Base-by-base conservation (phyloP, 1,140 invertebrate genomes). In the Danaus plexippus region DNA sequence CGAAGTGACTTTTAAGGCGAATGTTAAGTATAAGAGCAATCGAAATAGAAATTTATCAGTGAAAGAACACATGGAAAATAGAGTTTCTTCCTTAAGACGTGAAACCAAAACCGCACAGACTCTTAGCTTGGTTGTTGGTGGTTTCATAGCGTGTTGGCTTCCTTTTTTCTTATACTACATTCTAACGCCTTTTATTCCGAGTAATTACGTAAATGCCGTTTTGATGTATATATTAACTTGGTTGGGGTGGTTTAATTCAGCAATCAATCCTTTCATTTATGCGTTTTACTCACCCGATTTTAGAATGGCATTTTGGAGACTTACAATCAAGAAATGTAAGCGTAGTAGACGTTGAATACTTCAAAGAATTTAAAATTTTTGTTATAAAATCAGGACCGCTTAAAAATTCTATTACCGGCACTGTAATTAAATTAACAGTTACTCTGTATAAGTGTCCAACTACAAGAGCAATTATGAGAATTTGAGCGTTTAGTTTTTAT, bases 181-280 rank as follows among this genome's bases (percentile, higher is more conserved):
- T 8, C 85, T 94, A 2, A 94, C 92, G 9, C 93, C 95, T 1
- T 96, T 96, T 70, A 80, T 88, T 15, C 88, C 89, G 0, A 83
- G 64, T 3, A 76, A 80, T n/a, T 88, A 89, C 44, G 88, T 90
- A 2, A 90, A 89, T 55, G 78, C 88, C 9, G 86, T 91, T 9
- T 85, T 96, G 9, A 95, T 96, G 91, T 90, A 90, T 43, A 90
- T 94, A 59, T 85, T 97, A 47, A 96, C 95, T 0, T 98, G 96
- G 96, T 88, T 97, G 44, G 96, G 93, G 3, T 97, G 97, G 93
- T 91, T 96, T 50, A 98, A 98, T 81, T 97, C 95, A 7, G 93
- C 93, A 1, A 94, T 96, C 49, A 96, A 96, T 82, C 94, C 94
- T 0, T 94, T 95, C 69, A 95, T 96, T 67, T 96, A 96, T 69